These are phyloP conservation scores for Podargus strigoides DNA, from an alignment of 2,797 vertebrate species.

Conservation along the genomic window DNA sequence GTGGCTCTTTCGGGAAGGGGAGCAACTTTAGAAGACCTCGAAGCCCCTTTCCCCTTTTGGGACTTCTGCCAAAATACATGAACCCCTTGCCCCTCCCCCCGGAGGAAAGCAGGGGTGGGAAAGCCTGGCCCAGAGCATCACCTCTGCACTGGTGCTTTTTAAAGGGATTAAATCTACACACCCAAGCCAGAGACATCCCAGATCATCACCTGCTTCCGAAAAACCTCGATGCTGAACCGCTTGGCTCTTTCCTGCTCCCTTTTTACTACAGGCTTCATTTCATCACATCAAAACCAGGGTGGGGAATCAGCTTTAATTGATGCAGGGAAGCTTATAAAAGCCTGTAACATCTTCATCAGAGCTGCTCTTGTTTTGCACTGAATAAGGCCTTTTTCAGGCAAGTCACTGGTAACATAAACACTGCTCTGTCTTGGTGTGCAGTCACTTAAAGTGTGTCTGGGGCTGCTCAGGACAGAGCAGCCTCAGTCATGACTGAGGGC, in stretches of 20 bases:
- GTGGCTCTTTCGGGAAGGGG: background rate
- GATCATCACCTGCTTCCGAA: accelerated
- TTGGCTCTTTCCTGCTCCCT: background rate
- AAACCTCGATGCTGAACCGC: background rate
- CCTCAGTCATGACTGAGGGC: background rate
- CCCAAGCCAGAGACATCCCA: background rate
- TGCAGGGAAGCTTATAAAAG: background rate
- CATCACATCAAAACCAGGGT: background rate
- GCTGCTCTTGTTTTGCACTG: background rate
- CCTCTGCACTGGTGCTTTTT: background rate
- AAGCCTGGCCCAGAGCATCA: background rate
- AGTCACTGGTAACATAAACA: background rate
- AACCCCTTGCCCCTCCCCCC: background rate
- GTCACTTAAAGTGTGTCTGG: background rate
- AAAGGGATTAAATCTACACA: background rate
- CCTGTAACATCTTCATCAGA: background rate
- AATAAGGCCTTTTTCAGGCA: background rate
- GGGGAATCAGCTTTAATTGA: background rate
- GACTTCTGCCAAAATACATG: background rate
- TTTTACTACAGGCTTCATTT: background rate
- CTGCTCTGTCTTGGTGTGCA: background rate
- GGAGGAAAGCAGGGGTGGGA: background rate
- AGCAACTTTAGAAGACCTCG: background rate
- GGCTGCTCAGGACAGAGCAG: background rate
- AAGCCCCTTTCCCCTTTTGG: background rate